Base-by-base conservation (phyloP, 2,888 invertebrate species). In the Charanyca ferruginea region DNA sequence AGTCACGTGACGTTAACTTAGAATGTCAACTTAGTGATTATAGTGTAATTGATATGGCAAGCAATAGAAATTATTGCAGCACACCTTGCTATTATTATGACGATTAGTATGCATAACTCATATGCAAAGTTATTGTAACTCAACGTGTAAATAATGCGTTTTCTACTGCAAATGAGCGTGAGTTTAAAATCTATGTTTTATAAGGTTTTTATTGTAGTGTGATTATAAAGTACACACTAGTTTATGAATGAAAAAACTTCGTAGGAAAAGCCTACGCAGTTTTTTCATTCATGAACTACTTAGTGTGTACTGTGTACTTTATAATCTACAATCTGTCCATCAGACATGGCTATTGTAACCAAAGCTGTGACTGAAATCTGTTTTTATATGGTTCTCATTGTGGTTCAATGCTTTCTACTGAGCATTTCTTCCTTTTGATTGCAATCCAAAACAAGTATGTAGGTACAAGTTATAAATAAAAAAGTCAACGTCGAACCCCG, bases 11-110 rank as follows among this genome's bases (percentile, higher is more conserved):
- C 51, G 47, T 20, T 25, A 53, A 66, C 51, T 54, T 48, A 53
- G 49, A 76, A 77, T 59, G 66, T 72, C 61, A 66, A 72, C 51
- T 67, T 35, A 20, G 53, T 58, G 57, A 66, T 71, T 66, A 58
- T 25, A 61, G 22, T 11, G 61, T 77, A 74, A 74, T 74, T 74
- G 72, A 74, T 74, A 66, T 51, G 32, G 58, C 49, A 35, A 62
- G 61, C 44, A 51, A 48, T 66, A 66, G 44, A 66, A 77, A 66
- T 66, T 66, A 77, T 77, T 62, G 66, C 66, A 25, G 42, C 77
- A 72, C 72, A 66, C 72, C 66, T 57, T 23, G 44, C 9, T 25
- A 18, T 57, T 48, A 69, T 45, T 28, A 41, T 54, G 22, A 65
- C 51, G 25, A 52, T 70, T 52, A 73, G 57, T 18, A 69, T 51